Percentiles rank a stretch among this genome's conserved stretches.
phyloP scores from a whole-genome alignment of 2,113 vertebrate species.

The Speoplatyrhinus poulsoni region DNA sequence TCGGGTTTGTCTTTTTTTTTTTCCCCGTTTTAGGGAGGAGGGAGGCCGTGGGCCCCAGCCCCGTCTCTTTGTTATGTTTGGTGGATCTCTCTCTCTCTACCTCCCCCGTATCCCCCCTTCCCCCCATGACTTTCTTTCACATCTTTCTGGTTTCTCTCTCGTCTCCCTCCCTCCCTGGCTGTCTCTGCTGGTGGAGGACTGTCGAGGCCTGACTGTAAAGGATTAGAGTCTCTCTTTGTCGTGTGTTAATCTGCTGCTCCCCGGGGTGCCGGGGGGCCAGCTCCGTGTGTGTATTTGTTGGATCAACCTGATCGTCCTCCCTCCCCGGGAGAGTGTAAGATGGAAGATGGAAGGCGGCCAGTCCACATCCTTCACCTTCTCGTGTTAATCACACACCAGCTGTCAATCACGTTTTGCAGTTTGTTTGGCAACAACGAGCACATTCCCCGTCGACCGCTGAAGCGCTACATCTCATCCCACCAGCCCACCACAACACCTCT shows the following conservation, averaged over 20 bases:
- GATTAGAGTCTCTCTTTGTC: conserved; percentile 77
- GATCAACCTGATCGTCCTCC: neutral
- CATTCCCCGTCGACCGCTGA: too few species aligned
- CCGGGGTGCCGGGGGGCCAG: conserved; percentile 35
- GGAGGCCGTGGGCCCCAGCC: conserved; percentile 25
- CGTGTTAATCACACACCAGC: too few species aligned
- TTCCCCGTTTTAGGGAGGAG: neutral
- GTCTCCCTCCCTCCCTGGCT: conserved; percentile 1
- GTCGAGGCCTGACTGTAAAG: conserved; percentile 55
- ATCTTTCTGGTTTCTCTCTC: conserved; percentile 11
- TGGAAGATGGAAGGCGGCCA: neutral
- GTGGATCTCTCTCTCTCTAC: conserved; percentile 8
- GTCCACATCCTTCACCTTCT: too few species aligned
- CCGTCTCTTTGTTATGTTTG: conserved; percentile 44
- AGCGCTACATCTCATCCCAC: too few species aligned
- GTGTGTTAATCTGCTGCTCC: conserved; percentile 72
- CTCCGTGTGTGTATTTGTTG: neutral
- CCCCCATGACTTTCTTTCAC: conserved; percentile 23
- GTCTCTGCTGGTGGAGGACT: conserved; percentile 36
- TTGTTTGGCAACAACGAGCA: too few species aligned
- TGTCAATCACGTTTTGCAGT: too few species aligned
- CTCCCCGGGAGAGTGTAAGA: neutral
- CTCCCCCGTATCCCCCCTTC: too few species aligned
- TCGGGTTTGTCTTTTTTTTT: conserved; percentile 45
- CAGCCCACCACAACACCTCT: neutral